Evolutionary conservation across 2,888 invertebrate genomes (phyloP), one percentile per base, ranked within the genome.

Genomic region (Ashinkailepas kermadecensis): DNA sequence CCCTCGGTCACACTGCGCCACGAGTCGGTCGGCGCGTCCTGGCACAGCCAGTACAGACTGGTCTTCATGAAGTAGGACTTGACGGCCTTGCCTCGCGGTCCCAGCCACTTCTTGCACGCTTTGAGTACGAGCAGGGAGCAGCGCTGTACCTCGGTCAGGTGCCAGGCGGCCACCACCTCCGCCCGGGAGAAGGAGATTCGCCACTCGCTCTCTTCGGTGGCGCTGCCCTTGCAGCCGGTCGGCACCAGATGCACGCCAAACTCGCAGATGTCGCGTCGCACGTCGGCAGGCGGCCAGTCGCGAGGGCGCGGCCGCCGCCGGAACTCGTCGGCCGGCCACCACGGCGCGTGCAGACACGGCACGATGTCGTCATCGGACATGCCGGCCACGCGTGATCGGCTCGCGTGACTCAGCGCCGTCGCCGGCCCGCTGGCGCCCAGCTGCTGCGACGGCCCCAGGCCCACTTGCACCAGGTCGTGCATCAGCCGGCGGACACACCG

Each of bases 1-100:
- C 54, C 74, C 7, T 21, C 2, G 12, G 56, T 56, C 9, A 21
- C 56, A 21, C 74, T 56, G 21, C 11, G 8, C 54, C 54, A 74
- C 4, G 21, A 9, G 9, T 10, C 21, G 21, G 2, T 1, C 9
- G 54, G 21, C 11, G 4, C 4, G 12, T 74, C 74, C 56, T 74
- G 74, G 8, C 74, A 74, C 74, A 74, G n/a, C 74, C 74, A 74
- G 74, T 15, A 56, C 54, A 74, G 21, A 21, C 54, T 8, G 6
- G 74, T 74, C 74, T 74, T 74, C 74, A 74, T 54, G 74, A 56
- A 74, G 74, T 74, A 74, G 15, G 74, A 74, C 21, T 74, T 74
- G 56, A 74, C 21, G 2, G 10, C 74, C 74, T 74, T 74, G 21
- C 54, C 54, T 18, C 1, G 54, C 8, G 39, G 54, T 11, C 74